Percentiles rank a stretch among this genome's conserved stretches.
Conservation (phyloP, 2,797 vertebrate genomes). For the Amblyopsis hoosieri region DNA sequence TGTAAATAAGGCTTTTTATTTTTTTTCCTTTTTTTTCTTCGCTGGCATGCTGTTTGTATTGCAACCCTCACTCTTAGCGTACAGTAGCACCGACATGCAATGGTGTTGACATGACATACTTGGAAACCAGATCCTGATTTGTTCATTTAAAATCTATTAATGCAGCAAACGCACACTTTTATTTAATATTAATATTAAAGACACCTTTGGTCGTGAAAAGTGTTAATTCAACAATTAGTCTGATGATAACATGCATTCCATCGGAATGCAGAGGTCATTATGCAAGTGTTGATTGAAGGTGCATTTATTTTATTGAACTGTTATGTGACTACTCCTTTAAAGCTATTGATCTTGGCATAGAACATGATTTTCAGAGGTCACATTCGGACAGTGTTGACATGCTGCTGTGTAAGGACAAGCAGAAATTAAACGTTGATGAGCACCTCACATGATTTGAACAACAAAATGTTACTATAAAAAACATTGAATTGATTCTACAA, state of each 20-base stretch:
- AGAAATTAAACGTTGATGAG: conserved; percentile 93
- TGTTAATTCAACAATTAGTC: not conserved
- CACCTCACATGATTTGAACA: conserved; percentile 91
- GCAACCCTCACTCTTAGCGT: too few species aligned
- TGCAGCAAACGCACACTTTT: not conserved
- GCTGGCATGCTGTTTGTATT: conserved; percentile 48
- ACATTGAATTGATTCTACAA: too few species aligned
- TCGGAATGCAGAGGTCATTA: too few species aligned
- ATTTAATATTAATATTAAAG: not conserved
- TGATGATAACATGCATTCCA: too few species aligned
- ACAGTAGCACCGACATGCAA: not conserved
- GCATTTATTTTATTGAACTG: too few species aligned
- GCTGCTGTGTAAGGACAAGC: conserved; percentile 1
- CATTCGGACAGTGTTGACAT: too few species aligned
- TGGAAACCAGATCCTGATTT: not conserved
- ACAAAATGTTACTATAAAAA: conserved; percentile 65
- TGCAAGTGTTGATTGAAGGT: too few species aligned
- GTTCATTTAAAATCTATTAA: not conserved
- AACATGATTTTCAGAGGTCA: too few species aligned
- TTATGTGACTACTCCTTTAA: too few species aligned
- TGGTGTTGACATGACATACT: too few species aligned
- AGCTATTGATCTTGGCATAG: too few species aligned
- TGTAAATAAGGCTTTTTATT: conserved; percentile 68
- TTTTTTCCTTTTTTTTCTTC: conserved; percentile 50
- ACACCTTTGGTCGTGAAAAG: not conserved